Conservation (phyloP, 2,797 vertebrate species). For the Apogon talboti region DNA sequence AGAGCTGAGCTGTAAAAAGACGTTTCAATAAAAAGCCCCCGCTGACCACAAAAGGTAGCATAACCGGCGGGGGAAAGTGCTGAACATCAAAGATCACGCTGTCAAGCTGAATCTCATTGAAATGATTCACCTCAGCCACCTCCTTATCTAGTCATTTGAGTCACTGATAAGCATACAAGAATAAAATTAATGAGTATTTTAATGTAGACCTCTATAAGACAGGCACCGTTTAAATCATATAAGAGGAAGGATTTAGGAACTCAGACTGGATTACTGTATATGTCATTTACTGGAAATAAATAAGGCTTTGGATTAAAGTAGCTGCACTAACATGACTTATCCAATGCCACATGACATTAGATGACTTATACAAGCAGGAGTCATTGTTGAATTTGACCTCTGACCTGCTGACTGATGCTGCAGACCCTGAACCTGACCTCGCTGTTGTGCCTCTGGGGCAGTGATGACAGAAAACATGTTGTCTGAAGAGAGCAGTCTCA, state of each 20-base stretch:
- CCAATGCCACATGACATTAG: no score
- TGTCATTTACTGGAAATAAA: background rate
- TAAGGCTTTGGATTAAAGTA: background rate
- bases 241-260: no score
- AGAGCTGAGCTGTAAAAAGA: constrained; percentile 31
- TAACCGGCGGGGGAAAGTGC: background rate
- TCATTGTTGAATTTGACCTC: constrained; percentile 14
- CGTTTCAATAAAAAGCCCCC: constrained; percentile 13
- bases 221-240: no score
- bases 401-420: constrained; percentile 3
- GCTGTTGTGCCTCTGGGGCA: background rate
- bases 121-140: background rate
- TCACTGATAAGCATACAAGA: no score
- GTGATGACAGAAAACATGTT: constrained; percentile 20
- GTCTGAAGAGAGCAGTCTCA: no score
- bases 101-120: background rate
- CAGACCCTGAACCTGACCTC: background rate
- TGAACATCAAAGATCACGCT: constrained; percentile 8
- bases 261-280: no score
- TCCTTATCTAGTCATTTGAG: background rate
- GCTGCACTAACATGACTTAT: background rate
- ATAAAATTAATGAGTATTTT: no score
- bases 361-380: background rate
- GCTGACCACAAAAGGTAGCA: constrained; percentile 1
- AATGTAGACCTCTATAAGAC: no score